Evolutionary conservation across 1,140 invertebrate genomes (phyloP), one percentile per base, ranked within the genome.

Genomic region (Fopius arisanus): DNA sequence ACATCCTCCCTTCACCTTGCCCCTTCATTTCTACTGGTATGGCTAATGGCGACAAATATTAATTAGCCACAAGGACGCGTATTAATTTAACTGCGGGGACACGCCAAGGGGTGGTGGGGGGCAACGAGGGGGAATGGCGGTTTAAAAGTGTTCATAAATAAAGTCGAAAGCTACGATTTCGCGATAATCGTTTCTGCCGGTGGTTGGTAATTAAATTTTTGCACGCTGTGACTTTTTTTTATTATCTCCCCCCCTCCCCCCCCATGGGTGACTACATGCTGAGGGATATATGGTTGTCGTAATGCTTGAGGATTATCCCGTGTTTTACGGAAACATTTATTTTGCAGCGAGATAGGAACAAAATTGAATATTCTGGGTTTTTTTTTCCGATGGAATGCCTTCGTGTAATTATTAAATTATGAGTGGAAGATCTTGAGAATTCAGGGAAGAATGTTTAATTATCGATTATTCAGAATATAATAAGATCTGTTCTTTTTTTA

Each of bases 121-220:
- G 9, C 1, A 14, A 21, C 6, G 19, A 10, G 54, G 10, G 48
- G 21, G 19, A 54, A 3, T 26, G 16, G 19, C 9, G 9, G 23
- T 59, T 59, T 76, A 72, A 67, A 82, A 79, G 80, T 83, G 80
- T 82, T 82, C 80, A 82, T 86, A 86, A 86, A 87, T 83, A 84
- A 83, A 73, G 31, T 6, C 31, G 78, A 79, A 82, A 83, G 79
- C 80, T 80, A 83, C 76, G 82, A 83, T 85, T 85, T 82, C 75
- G 78, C 77, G 80, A 85, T 86, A 87, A 85, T 79, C 70, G 65
- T 67, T 54, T n/a, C 48, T 72, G 59, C 70, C 80, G 78, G 79
- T 75, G 74, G 33, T 59, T 26, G 74, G 40, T 62, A 67, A 65
- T 73, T 72, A 41, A 75, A 74, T 59, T 68, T 19, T 48, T 67